These are phyloP conservation scores for Nannoperca obscura DNA, from an alignment of 2,797 vertebrate species.

Conservation along the genomic window DNA sequence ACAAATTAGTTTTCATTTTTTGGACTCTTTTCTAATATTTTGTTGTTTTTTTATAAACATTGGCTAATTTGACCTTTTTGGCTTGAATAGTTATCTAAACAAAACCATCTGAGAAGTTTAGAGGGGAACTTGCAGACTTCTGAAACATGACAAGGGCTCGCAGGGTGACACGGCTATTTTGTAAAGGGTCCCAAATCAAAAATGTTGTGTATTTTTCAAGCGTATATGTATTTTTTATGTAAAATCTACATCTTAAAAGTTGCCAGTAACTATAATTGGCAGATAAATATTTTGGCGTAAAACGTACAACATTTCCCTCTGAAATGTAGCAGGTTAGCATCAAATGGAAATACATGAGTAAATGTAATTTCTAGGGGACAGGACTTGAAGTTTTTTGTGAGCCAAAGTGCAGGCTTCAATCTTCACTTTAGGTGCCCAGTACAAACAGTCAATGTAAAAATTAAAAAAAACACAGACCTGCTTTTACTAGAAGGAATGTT, in stretches of 20 bases:
- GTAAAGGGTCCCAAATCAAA: background rate
- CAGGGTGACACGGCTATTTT: background rate
- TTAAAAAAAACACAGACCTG: background rate
- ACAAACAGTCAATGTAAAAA: too few relatives aligned
- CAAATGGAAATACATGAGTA: background rate
- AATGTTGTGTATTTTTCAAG: background rate
- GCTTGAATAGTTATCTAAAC: background rate
- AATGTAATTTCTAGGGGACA: background rate
- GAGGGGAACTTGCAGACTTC: background rate
- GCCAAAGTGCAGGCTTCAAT: background rate
- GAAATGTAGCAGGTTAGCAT: background rate
- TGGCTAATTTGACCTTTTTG: background rate
- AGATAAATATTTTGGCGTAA: background rate
- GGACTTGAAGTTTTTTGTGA: background rate
- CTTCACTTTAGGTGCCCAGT: background rate
- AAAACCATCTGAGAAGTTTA: background rate
- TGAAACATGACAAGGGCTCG: background rate
- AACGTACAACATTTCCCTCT: background rate
- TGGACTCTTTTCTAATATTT: background rate
- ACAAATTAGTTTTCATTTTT: background rate
- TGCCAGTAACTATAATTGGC: background rate
- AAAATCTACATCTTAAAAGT: background rate
- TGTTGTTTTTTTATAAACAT: background rate
- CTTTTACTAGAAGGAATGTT: background rate
- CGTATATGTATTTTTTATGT: background rate